A percentile compares a stretch with the other conserved stretches of the same genome.
Conservation (phyloP, 2,797 vertebrate species). For the Setipinna tenuifilis region DNA sequence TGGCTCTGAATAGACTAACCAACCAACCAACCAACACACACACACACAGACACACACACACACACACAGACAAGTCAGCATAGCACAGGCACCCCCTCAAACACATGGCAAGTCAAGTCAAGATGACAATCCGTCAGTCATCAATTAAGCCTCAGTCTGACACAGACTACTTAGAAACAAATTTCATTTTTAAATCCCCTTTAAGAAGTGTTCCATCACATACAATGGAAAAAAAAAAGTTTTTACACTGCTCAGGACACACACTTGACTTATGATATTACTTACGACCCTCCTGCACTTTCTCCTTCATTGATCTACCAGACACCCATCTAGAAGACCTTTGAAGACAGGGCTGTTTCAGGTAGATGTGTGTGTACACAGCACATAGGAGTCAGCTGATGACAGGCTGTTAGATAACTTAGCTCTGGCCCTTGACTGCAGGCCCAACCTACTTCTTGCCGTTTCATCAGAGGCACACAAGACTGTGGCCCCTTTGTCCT, state of each 20-base stretch:
- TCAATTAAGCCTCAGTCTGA: background rate
- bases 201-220: background rate
- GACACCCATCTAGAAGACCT: background rate
- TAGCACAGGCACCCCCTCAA: background rate
- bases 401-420: background rate
- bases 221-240: background rate
- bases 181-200: background rate
- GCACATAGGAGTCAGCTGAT: background rate
- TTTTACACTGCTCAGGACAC: background rate
- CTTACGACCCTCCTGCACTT: background rate
- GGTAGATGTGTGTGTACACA: conserved; percentile 3
- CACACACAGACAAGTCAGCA: background rate
- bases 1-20: conserved; percentile 63
- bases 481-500: conserved; percentile 39
- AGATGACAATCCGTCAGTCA: background rate
- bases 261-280: background rate
- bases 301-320: background rate
- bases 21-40: conserved; percentile 1
- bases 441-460: background rate
- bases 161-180: background rate
- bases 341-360: background rate
- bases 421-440: background rate
- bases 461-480: background rate
- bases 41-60: conserved; percentile 32
- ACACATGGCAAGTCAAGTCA: background rate